Base-by-base conservation (phyloP, 2,113 vertebrate genomes). In the Oreochromis aureus region DNA sequence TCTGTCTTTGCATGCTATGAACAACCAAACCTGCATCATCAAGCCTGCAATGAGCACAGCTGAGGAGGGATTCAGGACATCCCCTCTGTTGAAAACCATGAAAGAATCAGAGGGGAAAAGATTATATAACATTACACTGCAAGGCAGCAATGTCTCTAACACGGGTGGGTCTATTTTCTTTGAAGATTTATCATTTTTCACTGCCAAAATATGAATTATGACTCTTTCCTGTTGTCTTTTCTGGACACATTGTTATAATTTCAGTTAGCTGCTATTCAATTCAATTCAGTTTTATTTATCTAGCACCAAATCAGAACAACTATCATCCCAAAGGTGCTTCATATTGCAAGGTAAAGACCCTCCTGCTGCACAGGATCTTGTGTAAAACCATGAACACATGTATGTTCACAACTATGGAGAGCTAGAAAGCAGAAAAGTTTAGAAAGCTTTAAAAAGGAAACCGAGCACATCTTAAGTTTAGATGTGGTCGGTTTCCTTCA, bases 21-120 rank as follows among this genome's bases (percentile, higher is more conserved):
- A 7, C 32, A 32, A 39, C 36, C 12, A 82, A 36, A 79, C 32
- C 10, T 44, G 36, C 83, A 79, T 10, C 85, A 51, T 39, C 44
- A 51, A 12, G 30, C 24, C 19, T 63, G 55, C 86, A 76, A 3
- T 53, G 24, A 51, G 16, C 46, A 78, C 18, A 30, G 24, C 24
- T 8, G 71, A 32, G 24, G 24, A 51, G 73, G 6, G 46, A 51
- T 51, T 51, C 69, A 8, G 61, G 34, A 39, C 44, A 78, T 18
- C 24, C 24, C 4, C 2, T 0, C 4, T 51, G 46, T 8, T 51
- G 1, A 32, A 19, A 41, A 8, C 0, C 44, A 48, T 19, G 24
- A 2, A 32, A 27, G 71, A 78, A 76, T 46, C 71, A 19, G 13
- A 51, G 24, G 44, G 73, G 3, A 32, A n/a, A 78, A 53, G 16